Evolutionary conservation across 2,888 invertebrate species (phyloP), one percentile per base, ranked within the genome.

Genomic region (Saturnia japonica): DNA sequence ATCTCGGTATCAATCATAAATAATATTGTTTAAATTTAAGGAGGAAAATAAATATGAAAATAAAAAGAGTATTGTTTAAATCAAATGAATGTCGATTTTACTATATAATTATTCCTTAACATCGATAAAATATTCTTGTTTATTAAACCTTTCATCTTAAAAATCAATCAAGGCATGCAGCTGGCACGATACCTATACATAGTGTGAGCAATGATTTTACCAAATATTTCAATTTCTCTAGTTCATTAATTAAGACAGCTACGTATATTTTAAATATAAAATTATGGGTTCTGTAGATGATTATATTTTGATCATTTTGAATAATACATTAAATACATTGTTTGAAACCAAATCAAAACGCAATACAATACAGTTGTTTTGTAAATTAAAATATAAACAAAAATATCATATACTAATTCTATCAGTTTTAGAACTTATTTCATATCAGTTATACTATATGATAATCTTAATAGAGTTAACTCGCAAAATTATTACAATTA

Each of bases 141-240:
- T 43, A 54, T 67, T 66, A 66, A 51, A 66, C 64, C 40, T 51
- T 14, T 54, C 11, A 22, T 70, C 51, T 51, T 42, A 54, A 66
- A n/a, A 67, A 43, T 16, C 57, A 54, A 28, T 22, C 40, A 51
- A n/a, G 43, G 40, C 47, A 47, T 66, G 64, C 66, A 51, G 34
- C 40, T 25, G 66, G 54, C n/a, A 42, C 40, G 70, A 67, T 47
- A 25, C 34, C 40, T n/a, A 40, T 64, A 64, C 19, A 34, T n/a
- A 16, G 9, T 8, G 34, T 45, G 28, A 16, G 22, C 22, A 11
- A 25, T n/a, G 6, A 14, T 66, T 69, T 66, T 66, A 66, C 51
- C 69, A 40, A 70, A 70, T 70, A 51, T 42, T 40, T 25, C 25
- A 54, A 54, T 9, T 9, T 70, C 11, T 67, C 16, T 67, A 70